phyloP scores from a whole-genome alignment of 2,888 invertebrate genomes.

The Dastarcus helophoroides region DNA sequence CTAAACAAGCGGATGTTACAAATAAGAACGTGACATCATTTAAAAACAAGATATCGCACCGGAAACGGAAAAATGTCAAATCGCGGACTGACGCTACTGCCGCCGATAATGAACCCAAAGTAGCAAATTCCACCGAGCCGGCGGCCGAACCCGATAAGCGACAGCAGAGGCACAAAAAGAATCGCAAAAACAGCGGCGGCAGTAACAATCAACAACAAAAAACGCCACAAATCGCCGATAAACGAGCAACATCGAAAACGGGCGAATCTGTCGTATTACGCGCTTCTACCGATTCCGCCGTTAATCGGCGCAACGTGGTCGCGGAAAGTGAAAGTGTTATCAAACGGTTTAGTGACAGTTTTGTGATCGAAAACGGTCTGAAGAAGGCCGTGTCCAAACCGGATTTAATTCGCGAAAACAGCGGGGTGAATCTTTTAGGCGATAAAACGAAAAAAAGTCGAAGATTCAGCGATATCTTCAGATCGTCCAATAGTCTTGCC shows the following conservation, averaged over 20 bases:
- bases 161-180: slow-evolving; percentile 11
- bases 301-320: slow-evolving; percentile 12
- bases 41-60: slow-evolving; percentile 34
- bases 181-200: slow-evolving; percentile 13
- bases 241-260: slow-evolving; percentile 17
- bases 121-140: slow-evolving; percentile 2
- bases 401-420: slow-evolving; percentile 9
- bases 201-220: slow-evolving; percentile 8
- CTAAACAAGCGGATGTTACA: slow-evolving; percentile 32
- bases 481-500: slow-evolving; percentile 9
- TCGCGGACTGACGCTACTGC: slow-evolving; percentile 11
- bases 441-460: slow-evolving; percentile 21
- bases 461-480: slow-evolving; percentile 33
- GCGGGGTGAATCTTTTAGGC: slow-evolving; percentile 16
- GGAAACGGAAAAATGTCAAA: slow-evolving; percentile 33
- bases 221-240: slow-evolving; percentile 6
- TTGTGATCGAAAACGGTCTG: slow-evolving; percentile 27
- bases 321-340: slow-evolving; percentile 12
- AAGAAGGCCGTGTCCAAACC: slow-evolving; percentile 8
- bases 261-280: no score
- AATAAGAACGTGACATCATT: slow-evolving; percentile 34
- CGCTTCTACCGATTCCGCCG: slow-evolving; percentile 8
- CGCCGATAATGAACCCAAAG: no score
- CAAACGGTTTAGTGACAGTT: slow-evolving; percentile 35
- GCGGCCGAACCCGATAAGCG: slow-evolving; percentile 2